Percentiles rank a stretch among this genome's conserved stretches.
phyloP scores from a whole-genome alignment of 2,888 invertebrate genomes.

The Rotaria macrura region DNA sequence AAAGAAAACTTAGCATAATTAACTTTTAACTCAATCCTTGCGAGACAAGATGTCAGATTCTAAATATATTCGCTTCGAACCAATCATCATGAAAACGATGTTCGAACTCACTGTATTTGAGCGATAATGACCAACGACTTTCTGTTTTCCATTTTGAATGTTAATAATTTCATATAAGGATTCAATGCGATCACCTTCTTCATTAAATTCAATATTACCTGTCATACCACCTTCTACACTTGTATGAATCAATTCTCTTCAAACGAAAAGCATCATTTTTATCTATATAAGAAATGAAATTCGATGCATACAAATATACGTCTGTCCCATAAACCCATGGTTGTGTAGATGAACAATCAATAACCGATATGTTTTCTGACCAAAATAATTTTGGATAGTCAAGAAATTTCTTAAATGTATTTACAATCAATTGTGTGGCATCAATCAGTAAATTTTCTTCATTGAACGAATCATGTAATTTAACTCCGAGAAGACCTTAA shows the following conservation, averaged over 20 bases:
- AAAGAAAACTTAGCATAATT: too few species aligned
- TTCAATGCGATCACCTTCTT: constrained; percentile 27
- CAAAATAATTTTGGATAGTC: background rate
- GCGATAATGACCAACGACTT: constrained; percentile 18
- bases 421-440: background rate
- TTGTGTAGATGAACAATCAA: background rate
- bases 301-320: background rate
- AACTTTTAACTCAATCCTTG: too few species aligned
- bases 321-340: background rate
- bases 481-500: background rate
- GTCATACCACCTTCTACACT: background rate
- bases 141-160: background rate
- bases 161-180: constrained; percentile 28
- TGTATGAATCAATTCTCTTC: background rate
- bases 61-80: too few species aligned
- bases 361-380: background rate
- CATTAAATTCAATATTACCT: constrained; percentile 26
- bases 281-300: background rate
- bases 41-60: too few species aligned
- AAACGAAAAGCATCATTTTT: background rate
- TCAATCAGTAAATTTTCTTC: background rate
- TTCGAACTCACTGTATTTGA: background rate
- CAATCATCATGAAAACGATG: too few species aligned
- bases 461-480: background rate
- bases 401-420: background rate